Conservation (phyloP, 2,888 invertebrate genomes). For the Chorisops tibialis region DNA sequence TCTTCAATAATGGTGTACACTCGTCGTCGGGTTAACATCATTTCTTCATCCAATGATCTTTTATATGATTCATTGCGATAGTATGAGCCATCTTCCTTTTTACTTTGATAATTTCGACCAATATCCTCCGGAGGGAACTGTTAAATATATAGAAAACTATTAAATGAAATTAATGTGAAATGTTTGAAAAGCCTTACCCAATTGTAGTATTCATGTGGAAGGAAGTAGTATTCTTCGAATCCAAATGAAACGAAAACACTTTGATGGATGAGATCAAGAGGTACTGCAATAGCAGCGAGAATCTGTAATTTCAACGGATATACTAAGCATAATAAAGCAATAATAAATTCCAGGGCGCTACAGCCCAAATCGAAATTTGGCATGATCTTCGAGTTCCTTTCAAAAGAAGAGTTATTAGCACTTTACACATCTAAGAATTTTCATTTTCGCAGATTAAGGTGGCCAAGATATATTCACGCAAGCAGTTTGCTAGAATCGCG, state of each 20-base stretch:
- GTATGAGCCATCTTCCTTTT: background rate
- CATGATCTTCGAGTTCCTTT: no score
- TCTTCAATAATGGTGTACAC: background rate
- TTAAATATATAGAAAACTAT: background rate
- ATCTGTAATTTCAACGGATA: background rate
- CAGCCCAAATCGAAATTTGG: no score
- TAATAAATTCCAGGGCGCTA: no score
- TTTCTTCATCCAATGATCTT: background rate
- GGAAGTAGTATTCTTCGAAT: slow-evolving; percentile 9
- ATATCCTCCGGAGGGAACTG: background rate
- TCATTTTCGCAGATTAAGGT: no score
- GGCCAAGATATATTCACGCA: no score
- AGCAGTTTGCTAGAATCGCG: no score
- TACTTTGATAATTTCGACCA: background rate
- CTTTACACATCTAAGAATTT: no score
- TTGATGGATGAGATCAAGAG: background rate
- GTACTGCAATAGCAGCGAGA: background rate
- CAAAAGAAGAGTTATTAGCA: no score
- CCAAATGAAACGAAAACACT: background rate
- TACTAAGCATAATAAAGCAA: no score
- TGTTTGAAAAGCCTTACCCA: background rate
- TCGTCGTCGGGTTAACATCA: background rate
- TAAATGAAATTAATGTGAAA: background rate
- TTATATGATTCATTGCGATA: background rate
- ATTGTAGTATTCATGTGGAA: background rate